These are phyloP conservation scores for Drosophila aldrichi DNA, from an alignment of 2,888 invertebrate genomes.

Conservation along the genomic window DNA sequence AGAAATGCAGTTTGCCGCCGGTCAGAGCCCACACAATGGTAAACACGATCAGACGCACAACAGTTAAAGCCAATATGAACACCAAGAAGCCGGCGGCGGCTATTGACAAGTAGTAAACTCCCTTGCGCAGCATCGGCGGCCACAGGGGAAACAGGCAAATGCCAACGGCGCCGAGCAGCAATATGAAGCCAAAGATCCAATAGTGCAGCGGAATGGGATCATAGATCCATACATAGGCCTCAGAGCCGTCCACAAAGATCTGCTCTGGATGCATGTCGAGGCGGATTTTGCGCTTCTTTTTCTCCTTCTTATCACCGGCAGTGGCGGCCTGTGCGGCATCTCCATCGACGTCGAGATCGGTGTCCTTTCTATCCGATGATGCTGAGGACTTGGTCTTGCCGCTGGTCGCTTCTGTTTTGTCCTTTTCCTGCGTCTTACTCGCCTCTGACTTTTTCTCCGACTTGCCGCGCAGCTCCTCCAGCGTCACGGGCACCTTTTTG, in stretches of 20 bases:
- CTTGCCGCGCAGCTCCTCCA: conserved; percentile 80
- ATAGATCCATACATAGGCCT: conserved; percentile 99
- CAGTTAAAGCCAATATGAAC: conserved; percentile 95
- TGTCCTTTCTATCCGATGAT: conserved; percentile 72
- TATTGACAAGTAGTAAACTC: conserved; percentile 98
- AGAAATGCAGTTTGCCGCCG: conserved; percentile 95
- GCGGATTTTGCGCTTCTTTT: conserved; percentile 95
- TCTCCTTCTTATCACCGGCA: conserved; percentile 84
- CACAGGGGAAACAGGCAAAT: conserved; percentile 99
- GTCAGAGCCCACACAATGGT: conserved; percentile 95
- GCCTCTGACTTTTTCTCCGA: conserved; percentile 58
- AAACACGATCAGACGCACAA: conserved; percentile 96
- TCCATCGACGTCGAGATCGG: conserved; percentile 70
- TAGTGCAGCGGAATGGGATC: conserved; percentile 98
- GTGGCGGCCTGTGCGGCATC: conserved; percentile 51
- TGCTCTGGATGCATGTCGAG: conserved; percentile 99
- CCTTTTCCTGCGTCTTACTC: conserved; percentile 66
- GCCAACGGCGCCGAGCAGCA: conserved; percentile 96
- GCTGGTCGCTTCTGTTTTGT: conserved; percentile 43
- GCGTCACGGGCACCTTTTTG: conserved; percentile 90
- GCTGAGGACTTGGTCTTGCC: conserved; percentile 42
- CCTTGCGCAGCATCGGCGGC: conserved; percentile 96
- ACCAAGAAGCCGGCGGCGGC: conserved; percentile 98
- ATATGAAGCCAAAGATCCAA: conserved; percentile 95
- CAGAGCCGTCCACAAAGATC: conserved; percentile 95